These are phyloP conservation scores for Tetropium fuscum DNA, from an alignment of 2,888 invertebrate species.

Conservation along the genomic window DNA sequence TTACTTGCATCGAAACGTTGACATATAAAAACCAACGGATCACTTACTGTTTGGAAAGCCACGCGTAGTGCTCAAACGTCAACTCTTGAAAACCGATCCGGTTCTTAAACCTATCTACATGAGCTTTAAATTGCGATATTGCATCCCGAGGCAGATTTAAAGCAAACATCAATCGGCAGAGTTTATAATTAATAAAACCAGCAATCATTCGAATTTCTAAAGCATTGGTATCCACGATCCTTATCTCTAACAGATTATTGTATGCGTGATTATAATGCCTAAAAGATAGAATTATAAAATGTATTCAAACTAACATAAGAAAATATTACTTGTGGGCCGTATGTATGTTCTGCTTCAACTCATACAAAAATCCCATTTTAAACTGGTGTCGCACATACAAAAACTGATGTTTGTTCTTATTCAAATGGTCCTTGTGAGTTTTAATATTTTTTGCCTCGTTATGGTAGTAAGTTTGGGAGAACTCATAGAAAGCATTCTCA, in stretches of 20 bases:
- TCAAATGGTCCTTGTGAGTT: conserved; percentile 89
- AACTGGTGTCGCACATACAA: conserved; percentile 96
- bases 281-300: conserved; percentile 45
- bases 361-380: conserved; percentile 95
- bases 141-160: conserved; percentile 93
- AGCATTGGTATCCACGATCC: conserved; percentile 90
- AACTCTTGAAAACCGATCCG: conserved; percentile 86
- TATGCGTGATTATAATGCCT: conserved; percentile 91
- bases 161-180: conserved; percentile 91
- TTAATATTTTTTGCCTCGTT: conserved; percentile 89
- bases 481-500: conserved; percentile 94
- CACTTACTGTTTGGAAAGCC: conserved; percentile 92
- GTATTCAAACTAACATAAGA: not conserved
- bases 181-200: conserved; percentile 95
- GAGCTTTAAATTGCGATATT: conserved; percentile 92
- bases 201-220: conserved; percentile 96
- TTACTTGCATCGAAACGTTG: too few species aligned
- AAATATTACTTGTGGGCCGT: conserved; percentile 80
- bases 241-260: conserved; percentile 87
- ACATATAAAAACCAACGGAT: not conserved
- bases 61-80: conserved; percentile 94
- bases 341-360: conserved; percentile 90
- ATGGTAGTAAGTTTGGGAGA: conserved; percentile 93
- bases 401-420: conserved; percentile 91
- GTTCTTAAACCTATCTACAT: conserved; percentile 89